phyloP scores from a whole-genome alignment of 2,797 vertebrate genomes.

The Rhabdomys pumilio region DNA sequence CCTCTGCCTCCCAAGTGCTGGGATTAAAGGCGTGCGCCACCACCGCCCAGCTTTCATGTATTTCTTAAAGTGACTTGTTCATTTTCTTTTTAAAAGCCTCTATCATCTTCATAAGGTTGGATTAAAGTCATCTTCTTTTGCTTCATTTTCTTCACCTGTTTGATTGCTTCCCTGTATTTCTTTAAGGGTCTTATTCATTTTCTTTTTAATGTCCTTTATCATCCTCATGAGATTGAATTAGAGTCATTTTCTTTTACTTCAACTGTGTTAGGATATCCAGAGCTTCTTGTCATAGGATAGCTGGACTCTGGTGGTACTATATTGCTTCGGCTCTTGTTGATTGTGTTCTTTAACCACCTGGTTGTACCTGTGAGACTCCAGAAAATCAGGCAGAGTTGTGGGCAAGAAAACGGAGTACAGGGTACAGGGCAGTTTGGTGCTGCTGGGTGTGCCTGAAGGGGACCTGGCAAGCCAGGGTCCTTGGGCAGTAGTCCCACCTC shows the following conservation, averaged over 20 bases:
- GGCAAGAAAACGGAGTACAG: background rate
- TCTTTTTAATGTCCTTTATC: background rate
- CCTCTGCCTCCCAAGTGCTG: too few species aligned
- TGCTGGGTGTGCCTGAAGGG: background rate
- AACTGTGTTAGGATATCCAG: background rate
- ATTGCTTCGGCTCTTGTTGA: background rate
- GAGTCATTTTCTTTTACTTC: background rate
- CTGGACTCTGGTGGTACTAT: background rate
- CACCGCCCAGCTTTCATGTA: background rate
- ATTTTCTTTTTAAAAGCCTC: background rate
- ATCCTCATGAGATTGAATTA: background rate
- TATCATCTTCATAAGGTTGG: background rate
- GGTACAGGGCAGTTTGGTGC: background rate
- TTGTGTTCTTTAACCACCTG: background rate
- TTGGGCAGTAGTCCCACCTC: background rate
- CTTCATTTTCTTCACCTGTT: background rate
- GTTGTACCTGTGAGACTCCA: background rate
- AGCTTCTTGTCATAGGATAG: background rate
- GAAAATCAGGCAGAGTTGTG: background rate
- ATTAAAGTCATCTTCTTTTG: background rate
- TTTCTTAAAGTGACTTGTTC: background rate
- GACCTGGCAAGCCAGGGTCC: background rate
- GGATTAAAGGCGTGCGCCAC: too few species aligned
- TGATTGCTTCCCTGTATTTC: background rate
- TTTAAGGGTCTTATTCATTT: background rate